Base-by-base conservation (phyloP, 2,113 vertebrate genomes). In the Falco punctatus region DNA sequence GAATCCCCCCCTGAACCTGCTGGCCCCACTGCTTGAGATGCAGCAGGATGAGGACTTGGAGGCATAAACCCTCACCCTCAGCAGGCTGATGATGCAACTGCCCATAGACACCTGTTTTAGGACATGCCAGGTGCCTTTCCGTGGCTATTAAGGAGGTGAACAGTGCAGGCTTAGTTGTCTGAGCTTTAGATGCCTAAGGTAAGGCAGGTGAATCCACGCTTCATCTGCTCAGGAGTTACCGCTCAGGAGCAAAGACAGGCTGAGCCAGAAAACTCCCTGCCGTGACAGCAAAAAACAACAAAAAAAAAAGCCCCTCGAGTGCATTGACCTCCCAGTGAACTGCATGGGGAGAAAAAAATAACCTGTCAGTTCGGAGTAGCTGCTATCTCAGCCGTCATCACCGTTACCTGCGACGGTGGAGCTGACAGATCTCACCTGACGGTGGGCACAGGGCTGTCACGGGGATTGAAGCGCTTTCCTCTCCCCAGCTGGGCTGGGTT, bases 251-350 rank as follows among this genome's bases (percentile, higher is more conserved):
- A 70, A 20, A 35, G 33, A 49, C 23, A 59, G 57, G 27, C 58
- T 69, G 72, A 91, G 64, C 54, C 77, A 75, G 58, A 83, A 90
- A 91, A 57, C 79, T 81, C 81, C 77, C 28, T 28, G 1, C 28
- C 13, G 17, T 5, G 32, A 70, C 67, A 92, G 67, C 20, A 35
- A 7, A 13, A 15, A 13, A 16, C 38, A 38, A 38, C 35, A 42
- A 30, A 5, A 14, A 17, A 33, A 62, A 71, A 33, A 35, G 20
- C 33, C 69, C 75, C 81, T 54, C 1, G 21, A 86, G 78, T 18
- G 61, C 22, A 15, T 3, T 92, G 94, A 91, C 94, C 96, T 85
- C 14, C 12, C 42, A 10, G 51, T 84, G 92, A 96, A 96, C 96
- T 58, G 13, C 20, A 46, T 2, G 2, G 64, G 26, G 64, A 81